Conservation (phyloP, 37 sponge, comb jelly and placozoan species). For the Crambe crambe region DNA sequence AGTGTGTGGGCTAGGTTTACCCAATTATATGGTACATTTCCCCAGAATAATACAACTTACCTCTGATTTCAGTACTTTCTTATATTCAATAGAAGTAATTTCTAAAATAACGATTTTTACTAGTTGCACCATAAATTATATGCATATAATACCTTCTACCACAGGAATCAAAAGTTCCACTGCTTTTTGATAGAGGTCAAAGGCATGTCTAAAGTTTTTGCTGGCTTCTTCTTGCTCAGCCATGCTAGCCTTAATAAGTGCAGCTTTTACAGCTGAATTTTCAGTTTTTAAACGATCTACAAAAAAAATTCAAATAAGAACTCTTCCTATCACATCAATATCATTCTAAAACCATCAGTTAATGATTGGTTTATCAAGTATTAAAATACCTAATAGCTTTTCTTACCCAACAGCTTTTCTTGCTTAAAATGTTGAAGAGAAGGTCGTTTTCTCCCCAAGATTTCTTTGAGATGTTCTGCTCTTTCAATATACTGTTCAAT, state of each 20-base stretch:
- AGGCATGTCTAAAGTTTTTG: constrained; percentile 32
- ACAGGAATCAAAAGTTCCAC: constrained; percentile 51
- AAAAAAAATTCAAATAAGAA: too few relatives aligned
- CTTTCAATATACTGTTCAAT: constrained; percentile 68
- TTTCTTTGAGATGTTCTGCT: constrained; percentile 57
- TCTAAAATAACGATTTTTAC: constrained; percentile 10
- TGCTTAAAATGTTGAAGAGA: background rate
- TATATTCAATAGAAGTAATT: background rate
- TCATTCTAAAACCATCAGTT: constrained; percentile 1
- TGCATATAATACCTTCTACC: constrained; percentile 36
- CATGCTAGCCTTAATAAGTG: constrained; percentile 9
- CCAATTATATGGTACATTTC: too few relatives aligned
- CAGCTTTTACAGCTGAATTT: constrained; percentile 18
- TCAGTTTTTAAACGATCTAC: constrained; percentile 27
- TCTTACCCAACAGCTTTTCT: too few relatives aligned
- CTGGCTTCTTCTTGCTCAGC: constrained; percentile 32
- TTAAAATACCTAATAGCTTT: too few relatives aligned
- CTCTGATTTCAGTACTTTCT: constrained; percentile 27
- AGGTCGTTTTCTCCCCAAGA: constrained; percentile 2
- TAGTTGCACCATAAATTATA: too few relatives aligned
- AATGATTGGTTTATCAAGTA: background rate
- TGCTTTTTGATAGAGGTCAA: constrained; percentile 52
- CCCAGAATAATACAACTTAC: constrained; percentile 5
- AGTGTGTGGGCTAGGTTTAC: too few relatives aligned
- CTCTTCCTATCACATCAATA: too few relatives aligned